Base-by-base conservation (phyloP, 2,113 vertebrate genomes). In the Protobothrops flavoviridis region DNA sequence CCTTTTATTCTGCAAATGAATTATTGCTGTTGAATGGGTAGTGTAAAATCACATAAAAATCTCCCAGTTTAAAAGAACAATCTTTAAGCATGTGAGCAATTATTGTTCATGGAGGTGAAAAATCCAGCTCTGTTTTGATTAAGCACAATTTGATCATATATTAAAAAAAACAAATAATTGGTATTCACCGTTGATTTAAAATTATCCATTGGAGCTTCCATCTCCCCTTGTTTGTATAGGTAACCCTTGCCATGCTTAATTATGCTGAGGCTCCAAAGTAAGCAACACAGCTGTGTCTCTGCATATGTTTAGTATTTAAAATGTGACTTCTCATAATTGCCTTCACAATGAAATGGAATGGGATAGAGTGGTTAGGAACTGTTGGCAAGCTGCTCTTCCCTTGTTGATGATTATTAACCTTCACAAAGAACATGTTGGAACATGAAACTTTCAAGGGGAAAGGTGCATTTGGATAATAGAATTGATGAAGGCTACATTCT, bases 271-370 rank as follows among this genome's bases (percentile, higher is more conserved):
- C 92, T 92, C 52, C 53, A 92, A 92, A 92, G 92, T 81, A 92
- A 89, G 92, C 61, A 92, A 92, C 92, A 89, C 92, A 92, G 87
- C 92, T 92, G 92, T 92, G 92, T 92, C 92, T 92, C 81, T 29
- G 87, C 92, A 92, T 92, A 92, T 92, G 92, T 89, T 92, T 92
- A 81, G 74, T 56, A 69, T 85, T 92, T 92, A 56, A 92, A 89
- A 92, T 89, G 61, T 69, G 4, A 64, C 26, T 74, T 81, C 52
- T 89, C 87, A 89, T 92, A 92, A 92, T 89, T 92, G 20, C 52
- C 52, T 92, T 89, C 45, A 88, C 89, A 92, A 92, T 53, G 92
- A 92, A 89, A 81, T 87, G 87, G 61, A 89, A 55, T 48, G 33
- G 92, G 92, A 85, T 48, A 89, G 87, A 74, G 15, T 26, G 64